Evolutionary conservation across 2,113 vertebrate genomes (phyloP).

Genomic region (Rhinolophus ferrumequinum): DNA sequence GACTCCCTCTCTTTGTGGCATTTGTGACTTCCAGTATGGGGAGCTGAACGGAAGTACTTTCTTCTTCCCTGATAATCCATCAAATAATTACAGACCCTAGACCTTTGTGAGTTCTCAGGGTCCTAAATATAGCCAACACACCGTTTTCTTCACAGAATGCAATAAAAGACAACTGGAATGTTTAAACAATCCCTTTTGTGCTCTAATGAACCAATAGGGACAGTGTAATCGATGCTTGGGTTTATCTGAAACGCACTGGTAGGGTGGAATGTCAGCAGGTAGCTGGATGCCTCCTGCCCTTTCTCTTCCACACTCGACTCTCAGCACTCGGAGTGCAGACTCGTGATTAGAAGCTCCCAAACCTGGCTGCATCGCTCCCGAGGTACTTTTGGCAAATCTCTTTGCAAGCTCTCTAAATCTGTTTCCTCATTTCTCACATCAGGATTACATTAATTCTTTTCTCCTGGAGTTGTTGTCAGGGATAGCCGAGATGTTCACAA

Average conservation of each 20-base stretch:
- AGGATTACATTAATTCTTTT: neutral
- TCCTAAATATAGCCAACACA: neutral
- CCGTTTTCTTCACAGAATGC: neutral
- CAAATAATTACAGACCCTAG: neutral
- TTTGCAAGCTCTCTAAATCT: neutral
- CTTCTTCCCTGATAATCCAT: neutral
- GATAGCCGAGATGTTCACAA: too few species aligned
- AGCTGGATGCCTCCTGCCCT: too few species aligned
- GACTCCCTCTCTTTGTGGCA: neutral
- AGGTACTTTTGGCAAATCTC: neutral
- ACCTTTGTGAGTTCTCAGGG: neutral
- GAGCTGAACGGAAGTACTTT: neutral
- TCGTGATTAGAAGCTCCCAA: too few species aligned
- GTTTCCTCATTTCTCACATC: neutral
- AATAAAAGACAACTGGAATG: neutral
- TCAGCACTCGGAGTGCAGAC: neutral
- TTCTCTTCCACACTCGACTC: neutral
- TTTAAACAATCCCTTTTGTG: neutral
- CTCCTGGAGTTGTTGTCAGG: neutral
- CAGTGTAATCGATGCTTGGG: too few species aligned
- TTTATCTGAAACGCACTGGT: neutral
- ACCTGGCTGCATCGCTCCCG: neutral
- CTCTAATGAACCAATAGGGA: neutral
- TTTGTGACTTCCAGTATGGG: neutral
- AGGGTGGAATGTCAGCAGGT: neutral